Conservation (phyloP, 2,797 vertebrate species). For the Sciurus carolinensis region DNA sequence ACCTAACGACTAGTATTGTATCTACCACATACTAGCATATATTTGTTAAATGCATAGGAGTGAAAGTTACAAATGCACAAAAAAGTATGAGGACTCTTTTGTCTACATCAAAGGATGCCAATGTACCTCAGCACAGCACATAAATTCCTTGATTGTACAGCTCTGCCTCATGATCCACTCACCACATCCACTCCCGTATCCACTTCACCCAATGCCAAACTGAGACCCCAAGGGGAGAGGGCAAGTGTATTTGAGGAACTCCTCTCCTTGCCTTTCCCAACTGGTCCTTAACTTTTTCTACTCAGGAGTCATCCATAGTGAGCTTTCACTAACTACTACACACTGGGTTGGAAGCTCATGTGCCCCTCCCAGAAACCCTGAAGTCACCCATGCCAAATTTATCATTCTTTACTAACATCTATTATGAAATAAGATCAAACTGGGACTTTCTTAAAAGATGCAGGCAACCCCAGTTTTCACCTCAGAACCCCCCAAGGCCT, state of each 20-base stretch:
- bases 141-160: background rate
- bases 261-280: background rate
- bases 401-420: constrained; percentile 46
- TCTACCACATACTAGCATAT: background rate
- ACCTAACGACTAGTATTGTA: background rate
- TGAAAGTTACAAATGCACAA: constrained; percentile 41
- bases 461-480: constrained; percentile 17
- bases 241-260: background rate
- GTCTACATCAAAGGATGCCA: background rate
- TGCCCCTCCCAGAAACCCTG: background rate
- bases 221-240: background rate
- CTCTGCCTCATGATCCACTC: background rate
- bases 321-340: background rate
- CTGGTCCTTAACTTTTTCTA: background rate
- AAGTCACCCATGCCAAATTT: constrained; percentile 5
- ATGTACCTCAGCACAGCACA: background rate
- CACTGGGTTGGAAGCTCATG: background rate
- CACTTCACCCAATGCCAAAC: background rate
- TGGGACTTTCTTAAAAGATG: constrained; percentile 35
- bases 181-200: background rate
- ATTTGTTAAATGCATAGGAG: background rate
- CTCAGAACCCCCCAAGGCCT: background rate
- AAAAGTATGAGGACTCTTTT: background rate
- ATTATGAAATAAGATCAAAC: constrained; percentile 64
- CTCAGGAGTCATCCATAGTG: background rate